Conservation (phyloP, 2,888 invertebrate species). For the Folsomia candida region DNA sequence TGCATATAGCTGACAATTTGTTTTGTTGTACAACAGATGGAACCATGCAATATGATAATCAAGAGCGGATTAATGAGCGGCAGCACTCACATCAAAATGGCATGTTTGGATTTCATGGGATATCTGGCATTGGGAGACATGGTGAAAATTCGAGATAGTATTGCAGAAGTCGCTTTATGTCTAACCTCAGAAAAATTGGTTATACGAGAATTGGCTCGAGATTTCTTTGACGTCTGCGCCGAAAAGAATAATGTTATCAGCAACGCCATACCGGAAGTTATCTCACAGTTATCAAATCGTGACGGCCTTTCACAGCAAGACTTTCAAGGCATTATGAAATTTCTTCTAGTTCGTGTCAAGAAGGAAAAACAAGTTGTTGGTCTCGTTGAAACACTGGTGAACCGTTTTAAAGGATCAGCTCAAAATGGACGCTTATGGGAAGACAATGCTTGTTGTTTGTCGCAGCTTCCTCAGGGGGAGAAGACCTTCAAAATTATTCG, state of each 20-base stretch:
- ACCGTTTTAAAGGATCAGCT: slow-evolving; percentile 35
- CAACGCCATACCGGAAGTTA: slow-evolving; percentile 47
- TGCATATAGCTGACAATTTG: no score
- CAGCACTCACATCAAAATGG: slow-evolving; percentile 35
- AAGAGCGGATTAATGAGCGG: not conserved
- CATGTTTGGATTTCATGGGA: slow-evolving; percentile 47
- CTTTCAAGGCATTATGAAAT: slow-evolving; percentile 44
- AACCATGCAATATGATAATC: slow-evolving; percentile 40
- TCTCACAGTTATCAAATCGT: slow-evolving; percentile 36
- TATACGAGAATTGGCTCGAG: slow-evolving; percentile 46
- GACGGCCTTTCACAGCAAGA: slow-evolving; percentile 36
- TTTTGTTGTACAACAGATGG: no score
- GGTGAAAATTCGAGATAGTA: slow-evolving; percentile 42
- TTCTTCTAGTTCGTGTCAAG: slow-evolving; percentile 38
- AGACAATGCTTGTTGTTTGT: slow-evolving; percentile 43
- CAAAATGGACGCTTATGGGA: slow-evolving; percentile 34
- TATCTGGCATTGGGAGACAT: slow-evolving; percentile 47
- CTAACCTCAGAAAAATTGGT: slow-evolving; percentile 33
- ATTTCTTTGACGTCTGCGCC: slow-evolving; percentile 44
- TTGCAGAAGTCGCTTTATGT: slow-evolving; percentile 42
- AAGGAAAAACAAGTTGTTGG: slow-evolving; percentile 45
- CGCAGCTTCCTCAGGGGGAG: slow-evolving; percentile 43
- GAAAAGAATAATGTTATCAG: slow-evolving; percentile 46
- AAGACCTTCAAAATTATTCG: slow-evolving; percentile 44
- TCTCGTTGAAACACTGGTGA: slow-evolving; percentile 43